Base-by-base conservation (phyloP, 2,113 vertebrate species). In the Halcyon malimbica region DNA sequence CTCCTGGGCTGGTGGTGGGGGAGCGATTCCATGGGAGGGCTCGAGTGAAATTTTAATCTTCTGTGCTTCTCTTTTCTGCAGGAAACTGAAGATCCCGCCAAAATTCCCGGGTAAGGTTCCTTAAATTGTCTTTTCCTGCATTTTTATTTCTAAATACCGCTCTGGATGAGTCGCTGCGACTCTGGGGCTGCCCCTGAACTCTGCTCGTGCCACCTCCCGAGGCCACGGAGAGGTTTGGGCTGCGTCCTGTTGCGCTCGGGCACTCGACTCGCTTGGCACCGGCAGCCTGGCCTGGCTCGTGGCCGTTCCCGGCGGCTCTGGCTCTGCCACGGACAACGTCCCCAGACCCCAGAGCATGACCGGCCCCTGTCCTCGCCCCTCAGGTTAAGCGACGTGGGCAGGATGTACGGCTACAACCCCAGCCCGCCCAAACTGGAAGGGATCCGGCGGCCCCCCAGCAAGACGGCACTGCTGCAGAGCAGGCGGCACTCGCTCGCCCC, bases 81-180 rank as follows among this genome's bases (percentile, higher is more conserved):
- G 99, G 99, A 99, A 13, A 48, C 98, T 1, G 98, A 98, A 33
- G 98, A 98, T 10, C 16, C 94, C 2, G 51, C 19, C 96, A 98
- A 97, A 91, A 42, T 56, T 8, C 15, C 92, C 0, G 23, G 94
- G 98, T 99, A 98, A 97, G 98, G 85, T 9, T 26, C 77, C 23
- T n/a, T 13, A 8, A 33, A 5, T 16, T 3, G 0, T 2, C 2
- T 18, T 80, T 33, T 29, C 28, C 50, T 11, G 33, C 25, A 31
- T 24, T 41, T n/a, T 28, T 29, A 1, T 29, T 51, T 20, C 56
- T n/a, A 26, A 39, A 11, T 20, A 7, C 9, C 2, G 1, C 17
- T 35, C 37, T 3, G 53, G 50, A 11, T 1, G 56, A 53, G 10
- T 14, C 28, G 15, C 42, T 6, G 37, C 37, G 12, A 3, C 31